Evolutionary conservation across 1,140 invertebrate genomes (phyloP).

Genomic region (Thaumatotibia leucotreta): DNA sequence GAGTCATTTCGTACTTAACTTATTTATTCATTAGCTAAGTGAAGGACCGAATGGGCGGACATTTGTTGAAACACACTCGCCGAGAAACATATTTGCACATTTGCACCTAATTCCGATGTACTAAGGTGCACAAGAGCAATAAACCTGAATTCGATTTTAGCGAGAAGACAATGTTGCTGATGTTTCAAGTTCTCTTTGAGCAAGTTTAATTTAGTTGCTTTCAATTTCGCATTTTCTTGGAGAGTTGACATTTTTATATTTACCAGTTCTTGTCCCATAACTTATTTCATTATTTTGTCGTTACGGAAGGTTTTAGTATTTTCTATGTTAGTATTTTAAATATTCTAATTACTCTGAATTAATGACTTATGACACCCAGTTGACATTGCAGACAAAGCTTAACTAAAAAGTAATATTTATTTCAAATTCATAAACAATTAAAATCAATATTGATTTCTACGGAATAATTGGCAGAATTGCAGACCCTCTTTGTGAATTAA

Average conservation of each 20-base stretch:
- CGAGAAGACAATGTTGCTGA: neutral
- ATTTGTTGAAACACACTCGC: neutral
- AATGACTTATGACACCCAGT: no score
- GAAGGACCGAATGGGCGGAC: constrained; percentile 4
- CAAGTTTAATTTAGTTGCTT: neutral
- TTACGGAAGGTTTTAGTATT: neutral
- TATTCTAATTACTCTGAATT: no score
- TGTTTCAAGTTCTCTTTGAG: neutral
- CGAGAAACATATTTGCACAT: no score
- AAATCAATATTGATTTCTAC: no score
- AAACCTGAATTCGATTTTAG: no score
- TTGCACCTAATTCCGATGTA: no score
- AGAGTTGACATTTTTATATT: neutral
- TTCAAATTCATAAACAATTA: no score
- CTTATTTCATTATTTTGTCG: neutral
- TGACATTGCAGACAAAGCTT: no score
- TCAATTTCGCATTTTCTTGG: neutral
- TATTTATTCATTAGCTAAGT: constrained; percentile 11
- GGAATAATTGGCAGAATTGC: no score
- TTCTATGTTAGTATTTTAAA: neutral
- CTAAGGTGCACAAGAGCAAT: no score
- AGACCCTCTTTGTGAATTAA: no score
- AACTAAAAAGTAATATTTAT: no score
- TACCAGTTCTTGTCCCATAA: neutral
- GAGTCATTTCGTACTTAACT: constrained; percentile 11